These are phyloP conservation scores for Limonius californicus DNA, from an alignment of 1,140 invertebrate species.

Conservation along the genomic window DNA sequence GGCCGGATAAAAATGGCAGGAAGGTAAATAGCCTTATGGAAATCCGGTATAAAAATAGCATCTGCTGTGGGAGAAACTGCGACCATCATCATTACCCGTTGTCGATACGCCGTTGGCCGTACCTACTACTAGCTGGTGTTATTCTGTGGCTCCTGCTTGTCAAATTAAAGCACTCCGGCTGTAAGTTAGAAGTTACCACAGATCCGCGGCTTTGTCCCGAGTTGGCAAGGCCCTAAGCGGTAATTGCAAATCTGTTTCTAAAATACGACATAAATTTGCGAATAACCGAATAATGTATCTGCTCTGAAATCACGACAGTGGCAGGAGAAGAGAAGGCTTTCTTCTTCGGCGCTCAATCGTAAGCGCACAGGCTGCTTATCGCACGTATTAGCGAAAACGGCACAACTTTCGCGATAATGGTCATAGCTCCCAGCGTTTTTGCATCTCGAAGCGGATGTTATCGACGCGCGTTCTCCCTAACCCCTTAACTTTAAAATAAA, in stretches of 20 bases:
- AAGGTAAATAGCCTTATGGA: not conserved
- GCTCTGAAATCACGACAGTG: not conserved
- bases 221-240: not conserved
- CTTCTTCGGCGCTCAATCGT: not conserved
- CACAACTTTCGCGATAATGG: conserved; percentile 5
- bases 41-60: too few species aligned
- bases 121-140: not conserved
- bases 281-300: not conserved
- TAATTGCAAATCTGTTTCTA: conserved; percentile 18
- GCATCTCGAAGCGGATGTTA: conserved; percentile 8
- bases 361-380: not conserved
- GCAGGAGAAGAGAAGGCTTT: not conserved
- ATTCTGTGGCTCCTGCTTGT: conserved; percentile 5
- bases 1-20: conserved; percentile 28
- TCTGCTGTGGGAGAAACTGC: too few species aligned
- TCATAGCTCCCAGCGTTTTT: conserved; percentile 12
- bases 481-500: conserved; percentile 13
- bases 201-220: conserved; percentile 20
- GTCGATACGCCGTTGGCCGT: too few species aligned
- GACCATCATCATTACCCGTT: too few species aligned
- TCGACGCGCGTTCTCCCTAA: not conserved
- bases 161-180: conserved; percentile 13
- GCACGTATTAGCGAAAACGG: conserved; percentile 10
- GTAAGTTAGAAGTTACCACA: conserved; percentile 4
- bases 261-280: conserved; percentile 16